Conservation (phyloP, 1,140 invertebrate species). For the Nasonia giraulti region DNA sequence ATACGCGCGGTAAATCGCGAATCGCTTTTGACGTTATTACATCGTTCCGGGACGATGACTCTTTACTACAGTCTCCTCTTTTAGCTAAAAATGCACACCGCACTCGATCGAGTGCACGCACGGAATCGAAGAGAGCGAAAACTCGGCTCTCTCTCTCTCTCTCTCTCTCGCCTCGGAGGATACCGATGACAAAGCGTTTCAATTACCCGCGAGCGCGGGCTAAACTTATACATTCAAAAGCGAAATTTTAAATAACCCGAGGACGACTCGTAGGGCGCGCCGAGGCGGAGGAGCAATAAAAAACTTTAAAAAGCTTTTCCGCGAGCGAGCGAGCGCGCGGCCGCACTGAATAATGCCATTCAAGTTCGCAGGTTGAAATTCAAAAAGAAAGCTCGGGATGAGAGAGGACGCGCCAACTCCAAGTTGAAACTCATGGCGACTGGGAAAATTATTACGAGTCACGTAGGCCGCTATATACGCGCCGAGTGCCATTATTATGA, state of each 20-base stretch:
- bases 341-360: constrained; percentile 47
- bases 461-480: constrained; percentile 52
- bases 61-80: not conserved
- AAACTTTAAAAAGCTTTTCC: constrained; percentile 52
- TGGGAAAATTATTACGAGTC: constrained; percentile 58
- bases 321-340: not conserved
- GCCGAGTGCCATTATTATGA: constrained; percentile 56
- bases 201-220: constrained; percentile 25
- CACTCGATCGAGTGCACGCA: not conserved
- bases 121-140: not conserved
- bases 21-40: constrained; percentile 36
- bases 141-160: not conserved
- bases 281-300: constrained; percentile 27
- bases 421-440: constrained; percentile 45
- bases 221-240: constrained; percentile 46
- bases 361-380: constrained; percentile 48
- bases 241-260: constrained; percentile 47
- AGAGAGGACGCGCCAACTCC: not conserved
- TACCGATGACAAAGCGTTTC: constrained; percentile 34
- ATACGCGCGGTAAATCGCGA: constrained; percentile 37
- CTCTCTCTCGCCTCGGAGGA: not conserved
- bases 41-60: constrained; percentile 2
- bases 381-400: constrained; percentile 46
- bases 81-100: too few relatives aligned
- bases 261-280: not conserved